Base-by-base conservation (phyloP, 2,888 invertebrate genomes). In the Chirona hameri region DNA sequence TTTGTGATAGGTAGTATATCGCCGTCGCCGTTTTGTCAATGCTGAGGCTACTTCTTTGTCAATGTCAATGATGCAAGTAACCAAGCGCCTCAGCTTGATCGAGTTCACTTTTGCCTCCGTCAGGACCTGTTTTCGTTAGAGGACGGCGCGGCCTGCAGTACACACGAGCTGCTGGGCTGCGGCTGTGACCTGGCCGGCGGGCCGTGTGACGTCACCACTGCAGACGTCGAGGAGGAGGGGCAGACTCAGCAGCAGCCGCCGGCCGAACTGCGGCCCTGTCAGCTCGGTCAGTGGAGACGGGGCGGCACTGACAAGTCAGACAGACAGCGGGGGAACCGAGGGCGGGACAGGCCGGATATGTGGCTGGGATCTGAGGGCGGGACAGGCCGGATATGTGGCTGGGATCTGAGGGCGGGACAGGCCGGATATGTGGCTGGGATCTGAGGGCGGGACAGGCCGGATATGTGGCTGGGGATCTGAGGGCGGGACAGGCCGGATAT, bases 121-220 rank as follows among this genome's bases (percentile, higher is more conserved):
- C 86, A 90, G 89, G 91, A 92, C 87, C 87, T 93, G 83, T 92
- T 92, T 87, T 89, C 89, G 0, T 86, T 91, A 55, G 88, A 90
- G 84, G 87, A 87, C 81, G 87, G 89, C 29, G 89, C 89, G 18
- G 86, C 86, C 29, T 92, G 92, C 86, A 88, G 90, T 79, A 92
- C 93, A 0, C 93, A 93, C 86, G 90, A 91, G 84, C 87, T 91
- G 84, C 88, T 93, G 84, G 88, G 89, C 55, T 93, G 93, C 86
- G 84, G 87, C 27, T 93, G 93, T 86, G 84, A 85, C 21, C 89
- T 88, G 18, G 86, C 86, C 84, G 89, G 90, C 15, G 82, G 84
- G 12, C 60, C 69, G 65, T 76, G 82, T 46, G 52, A 81, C n/a
- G 81, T 69, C 9, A 18, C 27, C 7, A 15, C 57, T 0, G n/a